A percentile compares a stretch with the other conserved stretches of the same genome.
These are phyloP conservation scores for Ammodytes marinus DNA, from an alignment of 2,113 vertebrate genomes.

Conservation along the genomic window DNA sequence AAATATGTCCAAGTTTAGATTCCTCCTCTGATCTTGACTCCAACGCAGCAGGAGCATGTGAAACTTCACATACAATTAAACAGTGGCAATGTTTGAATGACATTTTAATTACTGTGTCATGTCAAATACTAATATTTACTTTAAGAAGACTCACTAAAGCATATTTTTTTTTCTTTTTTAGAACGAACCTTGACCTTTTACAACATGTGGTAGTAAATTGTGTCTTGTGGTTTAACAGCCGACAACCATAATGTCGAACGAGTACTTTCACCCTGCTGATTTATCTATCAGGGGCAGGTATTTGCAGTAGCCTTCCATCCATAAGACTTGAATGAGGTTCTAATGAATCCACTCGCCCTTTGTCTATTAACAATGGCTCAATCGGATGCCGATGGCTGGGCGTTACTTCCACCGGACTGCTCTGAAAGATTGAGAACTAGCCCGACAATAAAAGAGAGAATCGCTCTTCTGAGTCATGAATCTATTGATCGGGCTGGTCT, in stretches of 20 bases:
- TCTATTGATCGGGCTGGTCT: background rate
- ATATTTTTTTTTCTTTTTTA: background rate
- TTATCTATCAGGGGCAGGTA: constrained; percentile 8
- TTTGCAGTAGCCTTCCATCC: constrained; percentile 3
- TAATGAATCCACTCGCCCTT: constrained; percentile 12
- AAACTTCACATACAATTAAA: constrained; percentile 45
- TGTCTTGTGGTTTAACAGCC: constrained; percentile 17
- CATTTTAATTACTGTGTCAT: constrained; percentile 32
- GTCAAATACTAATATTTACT: constrained; percentile 23
- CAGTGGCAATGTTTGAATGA: constrained; percentile 15
- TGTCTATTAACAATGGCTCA: constrained; percentile 28
- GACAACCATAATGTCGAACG: background rate
- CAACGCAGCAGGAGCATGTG: constrained; percentile 7
- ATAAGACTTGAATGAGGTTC: constrained; percentile 3
- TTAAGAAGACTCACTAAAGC: background rate
- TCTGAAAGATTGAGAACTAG: constrained; percentile 31
- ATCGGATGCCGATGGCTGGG: background rate
- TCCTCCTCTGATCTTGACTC: constrained; percentile 27
- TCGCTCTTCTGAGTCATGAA: background rate
- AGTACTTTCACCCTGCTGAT: constrained; percentile 21
- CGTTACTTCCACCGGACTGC: constrained; percentile 8
- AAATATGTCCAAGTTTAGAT: constrained; percentile 37
- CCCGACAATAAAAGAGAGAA: background rate
- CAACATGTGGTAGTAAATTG: constrained; percentile 6
- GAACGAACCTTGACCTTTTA: constrained; percentile 16